These are phyloP conservation scores for Leucopternis melanops DNA, from an alignment of 2,113 vertebrate species.

Conservation along the genomic window DNA sequence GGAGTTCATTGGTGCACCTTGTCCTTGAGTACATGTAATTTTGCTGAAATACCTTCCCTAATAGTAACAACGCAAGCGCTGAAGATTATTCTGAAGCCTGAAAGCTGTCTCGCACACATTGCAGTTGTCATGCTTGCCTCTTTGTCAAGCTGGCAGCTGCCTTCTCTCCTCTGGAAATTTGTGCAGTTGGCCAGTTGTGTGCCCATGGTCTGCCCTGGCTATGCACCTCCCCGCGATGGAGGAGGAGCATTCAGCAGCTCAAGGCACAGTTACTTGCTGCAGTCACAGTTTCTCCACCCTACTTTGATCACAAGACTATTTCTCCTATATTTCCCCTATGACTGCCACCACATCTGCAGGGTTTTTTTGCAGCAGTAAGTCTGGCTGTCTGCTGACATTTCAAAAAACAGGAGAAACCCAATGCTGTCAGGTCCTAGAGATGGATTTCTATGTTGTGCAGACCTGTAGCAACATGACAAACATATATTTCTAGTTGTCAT, in stretches of 20 bases:
- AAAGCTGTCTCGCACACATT: not conserved
- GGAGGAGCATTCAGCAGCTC: constrained; percentile 14
- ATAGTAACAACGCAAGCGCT: not conserved
- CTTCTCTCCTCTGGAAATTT: not conserved
- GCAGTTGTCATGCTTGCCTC: not conserved
- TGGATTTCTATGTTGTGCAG: not conserved
- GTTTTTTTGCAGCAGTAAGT: not conserved
- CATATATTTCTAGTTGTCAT: not conserved
- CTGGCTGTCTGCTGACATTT: not conserved
- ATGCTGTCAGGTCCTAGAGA: not conserved
- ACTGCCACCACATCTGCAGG: not conserved
- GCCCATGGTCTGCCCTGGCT: not conserved
- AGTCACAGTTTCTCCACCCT: not conserved
- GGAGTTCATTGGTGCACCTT: not conserved
- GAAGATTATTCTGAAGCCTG: not conserved
- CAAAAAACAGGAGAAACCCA: not conserved
- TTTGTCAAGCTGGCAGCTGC: not conserved
- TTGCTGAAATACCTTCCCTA: not conserved
- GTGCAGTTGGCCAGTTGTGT: not conserved
- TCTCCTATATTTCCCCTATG: not conserved
- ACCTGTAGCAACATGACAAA: not conserved
- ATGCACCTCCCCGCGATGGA: not conserved
- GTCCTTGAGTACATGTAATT: not conserved
- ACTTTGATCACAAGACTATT: not conserved
- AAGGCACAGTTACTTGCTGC: not conserved